Percentiles rank a stretch among this genome's conserved stretches.
Evolutionary conservation across 2,797 vertebrate genomes (phyloP).

Genomic region (Sebastes hubbsi): DNA sequence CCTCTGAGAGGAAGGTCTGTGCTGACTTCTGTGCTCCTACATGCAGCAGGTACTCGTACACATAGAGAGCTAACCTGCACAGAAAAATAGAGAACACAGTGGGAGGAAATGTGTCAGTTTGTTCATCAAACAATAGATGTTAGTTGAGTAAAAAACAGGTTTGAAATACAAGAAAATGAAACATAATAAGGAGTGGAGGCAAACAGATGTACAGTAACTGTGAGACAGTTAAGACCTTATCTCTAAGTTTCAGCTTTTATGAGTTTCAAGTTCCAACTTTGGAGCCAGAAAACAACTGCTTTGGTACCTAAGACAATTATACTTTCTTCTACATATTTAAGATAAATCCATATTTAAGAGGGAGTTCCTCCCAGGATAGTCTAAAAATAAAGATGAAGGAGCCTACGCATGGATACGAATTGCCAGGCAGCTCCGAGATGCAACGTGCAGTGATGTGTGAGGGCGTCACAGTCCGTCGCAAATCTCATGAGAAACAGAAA

Average conservation of each 20-base stretch:
- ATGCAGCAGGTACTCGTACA: slow-evolving; percentile 98
- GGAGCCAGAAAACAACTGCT: not conserved
- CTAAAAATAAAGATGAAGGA: slow-evolving; percentile 32
- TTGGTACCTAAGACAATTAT: not conserved
- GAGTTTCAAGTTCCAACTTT: not conserved
- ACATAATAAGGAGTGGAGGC: not conserved
- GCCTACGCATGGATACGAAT: not conserved
- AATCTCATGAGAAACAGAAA: slow-evolving; percentile 28
- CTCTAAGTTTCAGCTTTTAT: not conserved
- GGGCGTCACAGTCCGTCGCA: slow-evolving; percentile 19
- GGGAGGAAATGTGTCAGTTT: slow-evolving; percentile 24
- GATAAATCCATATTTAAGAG: slow-evolving; percentile 9
- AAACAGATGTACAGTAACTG: not conserved
- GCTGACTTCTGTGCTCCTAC: slow-evolving; percentile 99
- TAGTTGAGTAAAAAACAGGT: not conserved
- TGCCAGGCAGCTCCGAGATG: slow-evolving; percentile 20
- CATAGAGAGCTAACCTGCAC: slow-evolving; percentile 95
- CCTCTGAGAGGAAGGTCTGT: slow-evolving; percentile 98
- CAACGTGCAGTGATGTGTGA: slow-evolving; percentile 19
- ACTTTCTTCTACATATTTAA: slow-evolving; percentile 1
- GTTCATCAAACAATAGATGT: not conserved
- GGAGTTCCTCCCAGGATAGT: not conserved
- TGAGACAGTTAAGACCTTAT: not conserved
- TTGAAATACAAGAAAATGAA: not conserved
- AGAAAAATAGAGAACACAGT: slow-evolving; percentile 33